Percentiles rank a stretch among this genome's conserved stretches.
Conservation (phyloP, 2,113 vertebrate species). For the Silurus meridionalis region DNA sequence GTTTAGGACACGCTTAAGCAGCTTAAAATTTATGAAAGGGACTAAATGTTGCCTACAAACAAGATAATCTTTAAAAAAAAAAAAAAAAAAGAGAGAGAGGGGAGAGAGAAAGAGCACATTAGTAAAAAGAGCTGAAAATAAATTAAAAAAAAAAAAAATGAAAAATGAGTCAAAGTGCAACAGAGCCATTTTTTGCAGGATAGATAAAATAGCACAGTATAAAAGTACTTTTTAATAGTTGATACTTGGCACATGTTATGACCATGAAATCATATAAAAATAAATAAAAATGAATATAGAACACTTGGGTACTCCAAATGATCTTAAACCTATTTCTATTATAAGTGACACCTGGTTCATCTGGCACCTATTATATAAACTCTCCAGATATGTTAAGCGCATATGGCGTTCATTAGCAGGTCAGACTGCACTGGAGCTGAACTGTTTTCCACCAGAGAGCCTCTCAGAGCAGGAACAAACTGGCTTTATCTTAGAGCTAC, state of each 20-base stretch:
- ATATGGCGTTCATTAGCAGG: conserved; percentile 21
- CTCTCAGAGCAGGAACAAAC: neutral
- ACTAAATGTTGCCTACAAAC: conserved; percentile 4
- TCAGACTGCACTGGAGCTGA: neutral
- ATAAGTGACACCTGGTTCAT: neutral
- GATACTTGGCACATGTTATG: neutral
- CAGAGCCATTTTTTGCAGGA: neutral
- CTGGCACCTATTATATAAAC: conserved; percentile 18
- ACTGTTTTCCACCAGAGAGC: neutral
- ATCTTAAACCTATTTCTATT: neutral
- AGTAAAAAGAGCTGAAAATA: neutral
- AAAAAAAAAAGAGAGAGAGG: neutral
- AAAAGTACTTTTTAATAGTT: neutral
- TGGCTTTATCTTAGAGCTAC: neutral
- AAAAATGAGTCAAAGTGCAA: conserved; percentile 18
- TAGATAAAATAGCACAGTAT: neutral
- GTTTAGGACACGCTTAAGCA: conserved; percentile 25
- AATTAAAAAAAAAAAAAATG: neutral
- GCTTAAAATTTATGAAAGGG: neutral
- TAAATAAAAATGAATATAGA: neutral
- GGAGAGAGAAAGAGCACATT: neutral
- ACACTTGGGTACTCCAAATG: neutral
- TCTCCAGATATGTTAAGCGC: neutral
- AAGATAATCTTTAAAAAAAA: conserved; percentile 23
- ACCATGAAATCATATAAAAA: neutral